Evolutionary conservation across 2,797 vertebrate genomes (phyloP).

Genomic region (Myripristis murdjan): DNA sequence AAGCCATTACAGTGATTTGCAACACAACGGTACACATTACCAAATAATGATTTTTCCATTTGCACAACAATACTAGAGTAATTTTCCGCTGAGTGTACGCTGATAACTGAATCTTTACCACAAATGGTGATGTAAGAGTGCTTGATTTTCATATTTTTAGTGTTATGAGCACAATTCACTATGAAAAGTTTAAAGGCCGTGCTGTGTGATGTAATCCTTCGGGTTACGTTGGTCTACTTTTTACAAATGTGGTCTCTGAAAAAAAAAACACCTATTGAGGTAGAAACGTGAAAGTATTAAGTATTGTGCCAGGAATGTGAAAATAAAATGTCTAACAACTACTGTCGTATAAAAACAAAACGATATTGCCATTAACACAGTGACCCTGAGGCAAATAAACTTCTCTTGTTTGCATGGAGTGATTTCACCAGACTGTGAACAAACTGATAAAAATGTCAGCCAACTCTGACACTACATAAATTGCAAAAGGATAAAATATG

Average conservation of each 20-base stretch:
- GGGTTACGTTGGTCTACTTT: not conserved
- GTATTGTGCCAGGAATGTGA: constrained; percentile 20
- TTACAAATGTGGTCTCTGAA: constrained; percentile 20
- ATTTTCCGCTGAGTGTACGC: not conserved
- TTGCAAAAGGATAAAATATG: not conserved
- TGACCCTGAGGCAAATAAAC: constrained; percentile 7
- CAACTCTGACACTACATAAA: constrained; percentile 17
- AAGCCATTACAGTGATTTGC: constrained; percentile 27
- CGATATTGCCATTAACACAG: constrained; percentile 13
- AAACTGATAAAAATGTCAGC: constrained; percentile 33
- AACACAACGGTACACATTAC: constrained; percentile 5
- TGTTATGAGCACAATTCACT: constrained; percentile 5
- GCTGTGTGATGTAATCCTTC: not conserved
- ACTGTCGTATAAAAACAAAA: constrained; percentile 37
- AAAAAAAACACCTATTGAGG: constrained; percentile 8
- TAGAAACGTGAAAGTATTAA: constrained; percentile 11
- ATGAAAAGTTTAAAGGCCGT: constrained; percentile 2
- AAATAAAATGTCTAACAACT: constrained; percentile 16
- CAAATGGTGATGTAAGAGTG: constrained; percentile 19
- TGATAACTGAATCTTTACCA: constrained; percentile 11
- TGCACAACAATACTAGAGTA: constrained; percentile 20
- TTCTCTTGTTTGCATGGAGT: not conserved
- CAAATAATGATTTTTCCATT: constrained; percentile 37
- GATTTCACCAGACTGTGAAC: constrained; percentile 17
- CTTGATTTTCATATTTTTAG: not conserved